phyloP scores from a whole-genome alignment of 2,888 invertebrate genomes.

The Lacanobia wlatinum region DNA sequence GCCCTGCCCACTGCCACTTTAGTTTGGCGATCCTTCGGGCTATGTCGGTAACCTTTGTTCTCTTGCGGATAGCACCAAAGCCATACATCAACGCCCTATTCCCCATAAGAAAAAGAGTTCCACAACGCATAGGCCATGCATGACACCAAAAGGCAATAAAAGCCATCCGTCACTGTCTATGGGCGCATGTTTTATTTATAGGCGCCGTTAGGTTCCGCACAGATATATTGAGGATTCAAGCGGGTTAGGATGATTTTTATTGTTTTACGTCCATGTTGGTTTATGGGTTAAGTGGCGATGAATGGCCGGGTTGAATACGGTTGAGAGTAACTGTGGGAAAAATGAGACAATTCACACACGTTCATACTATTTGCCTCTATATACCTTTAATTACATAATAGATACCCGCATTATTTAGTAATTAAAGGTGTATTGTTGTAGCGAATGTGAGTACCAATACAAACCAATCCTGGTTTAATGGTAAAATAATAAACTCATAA shows the following conservation, averaged over 20 bases:
- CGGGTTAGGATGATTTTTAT: conserved; percentile 63
- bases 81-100: too few relatives aligned
- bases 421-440: too few relatives aligned
- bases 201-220: conserved; percentile 65
- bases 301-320: conserved; percentile 30
- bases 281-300: conserved; percentile 52
- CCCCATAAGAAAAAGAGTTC: conserved; percentile 36
- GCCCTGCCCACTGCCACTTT: too few relatives aligned
- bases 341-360: neutral
- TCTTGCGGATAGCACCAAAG: too few relatives aligned
- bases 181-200: conserved; percentile 74
- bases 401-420: too few relatives aligned
- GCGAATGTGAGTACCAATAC: too few relatives aligned
- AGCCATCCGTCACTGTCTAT: conserved; percentile 73
- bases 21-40: too few relatives aligned
- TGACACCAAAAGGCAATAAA: conserved; percentile 70
- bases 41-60: too few relatives aligned
- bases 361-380: too few relatives aligned
- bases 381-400: too few relatives aligned
- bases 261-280: conserved; percentile 62
- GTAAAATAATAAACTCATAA: too few relatives aligned
- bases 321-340: conserved; percentile 12
- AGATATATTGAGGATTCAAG: conserved; percentile 61
- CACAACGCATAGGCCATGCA: conserved; percentile 37
- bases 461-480: too few relatives aligned